Percentiles rank a stretch among this genome's conserved stretches.
These are phyloP conservation scores for Poecilia gillii DNA, from an alignment of 2,797 vertebrate genomes.

Conservation along the genomic window DNA sequence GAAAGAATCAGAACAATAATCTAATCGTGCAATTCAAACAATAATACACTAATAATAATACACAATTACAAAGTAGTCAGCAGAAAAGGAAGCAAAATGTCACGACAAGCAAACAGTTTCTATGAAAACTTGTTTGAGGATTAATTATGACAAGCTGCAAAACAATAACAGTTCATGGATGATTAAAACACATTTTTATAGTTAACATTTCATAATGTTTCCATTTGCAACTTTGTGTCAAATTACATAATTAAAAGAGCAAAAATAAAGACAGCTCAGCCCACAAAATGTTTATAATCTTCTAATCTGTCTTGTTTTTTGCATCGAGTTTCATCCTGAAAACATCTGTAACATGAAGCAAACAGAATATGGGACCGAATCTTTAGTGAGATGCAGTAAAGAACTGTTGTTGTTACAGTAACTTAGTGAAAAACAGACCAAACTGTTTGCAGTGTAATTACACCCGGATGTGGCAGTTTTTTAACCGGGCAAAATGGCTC, in stretches of 20 bases:
- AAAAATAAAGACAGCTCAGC: neutral
- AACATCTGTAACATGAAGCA: neutral
- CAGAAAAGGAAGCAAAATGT: neutral
- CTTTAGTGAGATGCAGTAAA: neutral
- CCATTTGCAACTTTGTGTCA: neutral
- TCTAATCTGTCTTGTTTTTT: neutral
- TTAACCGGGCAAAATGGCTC: neutral
- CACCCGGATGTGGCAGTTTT: neutral
- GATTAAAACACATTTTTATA: neutral
- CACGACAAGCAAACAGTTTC: neutral
- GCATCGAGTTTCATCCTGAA: neutral
- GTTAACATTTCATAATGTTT: neutral
- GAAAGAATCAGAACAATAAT: neutral
- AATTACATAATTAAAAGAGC: neutral
- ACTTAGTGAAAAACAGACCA: neutral
- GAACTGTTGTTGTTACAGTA: neutral
- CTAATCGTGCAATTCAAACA: neutral
- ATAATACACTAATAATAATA: neutral
- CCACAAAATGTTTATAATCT: neutral
- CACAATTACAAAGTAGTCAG: neutral
- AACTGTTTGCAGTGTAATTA: neutral
- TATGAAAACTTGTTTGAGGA: neutral
- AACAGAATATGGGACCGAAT: neutral
- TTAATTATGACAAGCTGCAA: neutral
- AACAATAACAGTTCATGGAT: neutral